These are phyloP conservation scores for Thaumatotibia leucotreta DNA, from an alignment of 1,140 invertebrate genomes.

Conservation along the genomic window DNA sequence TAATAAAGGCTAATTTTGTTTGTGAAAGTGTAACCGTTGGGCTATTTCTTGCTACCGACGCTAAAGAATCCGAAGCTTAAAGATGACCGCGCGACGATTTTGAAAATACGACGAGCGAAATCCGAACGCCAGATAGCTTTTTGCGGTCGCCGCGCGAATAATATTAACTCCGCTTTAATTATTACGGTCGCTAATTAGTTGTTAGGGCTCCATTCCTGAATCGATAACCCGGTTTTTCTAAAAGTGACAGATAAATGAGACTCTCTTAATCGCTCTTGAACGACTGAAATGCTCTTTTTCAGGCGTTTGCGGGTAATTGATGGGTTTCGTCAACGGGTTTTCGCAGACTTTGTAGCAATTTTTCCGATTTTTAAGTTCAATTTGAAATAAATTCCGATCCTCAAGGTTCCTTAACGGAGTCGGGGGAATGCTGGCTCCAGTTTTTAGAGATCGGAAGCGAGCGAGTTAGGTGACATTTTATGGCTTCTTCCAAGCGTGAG, in stretches of 20 bases:
- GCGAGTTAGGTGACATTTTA: constrained; percentile 37
- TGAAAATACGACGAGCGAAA: constrained; percentile 73
- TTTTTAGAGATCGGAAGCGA: constrained; percentile 12
- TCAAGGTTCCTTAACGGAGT: not conserved
- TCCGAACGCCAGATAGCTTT: constrained; percentile 59
- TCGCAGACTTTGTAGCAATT: not conserved
- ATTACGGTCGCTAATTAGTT: constrained; percentile 63
- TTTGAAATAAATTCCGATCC: not conserved
- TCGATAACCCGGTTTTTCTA: constrained; percentile 4
- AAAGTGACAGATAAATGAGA: constrained; percentile 12
- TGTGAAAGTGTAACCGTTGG: not conserved
- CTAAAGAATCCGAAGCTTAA: constrained; percentile 42
- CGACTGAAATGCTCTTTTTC: constrained; percentile 9
- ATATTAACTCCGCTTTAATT: constrained; percentile 59
- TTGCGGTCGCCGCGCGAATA: constrained; percentile 43
- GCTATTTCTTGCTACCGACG: constrained; percentile 8
- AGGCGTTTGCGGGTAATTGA: not conserved
- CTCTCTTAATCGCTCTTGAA: constrained; percentile 1
- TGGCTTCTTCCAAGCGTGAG: constrained; percentile 39
- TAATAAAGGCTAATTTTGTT: constrained; percentile 14
- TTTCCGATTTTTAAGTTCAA: not conserved
- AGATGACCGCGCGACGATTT: constrained; percentile 68
- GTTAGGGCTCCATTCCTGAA: constrained; percentile 36
- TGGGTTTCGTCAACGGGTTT: not conserved
- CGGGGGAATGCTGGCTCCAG: not conserved